Base-by-base conservation (phyloP, 53 echinoderm and acorn worm genomes). In the Glandiceps talaboti region DNA sequence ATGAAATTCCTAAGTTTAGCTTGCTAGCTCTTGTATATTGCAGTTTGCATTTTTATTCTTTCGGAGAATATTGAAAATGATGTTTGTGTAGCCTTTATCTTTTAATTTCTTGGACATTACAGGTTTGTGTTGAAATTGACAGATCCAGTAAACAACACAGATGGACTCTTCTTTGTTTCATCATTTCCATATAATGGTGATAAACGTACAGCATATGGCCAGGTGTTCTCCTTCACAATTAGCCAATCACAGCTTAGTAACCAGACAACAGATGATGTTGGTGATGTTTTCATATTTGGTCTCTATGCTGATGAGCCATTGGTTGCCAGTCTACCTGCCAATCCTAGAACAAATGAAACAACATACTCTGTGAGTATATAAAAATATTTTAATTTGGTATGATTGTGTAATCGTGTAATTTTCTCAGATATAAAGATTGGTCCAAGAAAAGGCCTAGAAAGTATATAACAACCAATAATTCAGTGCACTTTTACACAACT, bases 241-340 rank as follows among this genome's bases (percentile, higher is more conserved):
- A 96, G 97, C 45, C 97, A 96, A 80, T 82, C 89, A 26, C 83
- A 90, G 0, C 76, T 72, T 14, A 87, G 81, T 1, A 87, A 91
- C 81, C 93, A 89, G 81, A 85, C 82, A 25, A 30, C 79, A 20
- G 85, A 84, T 25, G 75, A 86, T 14, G 84, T 79, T 73, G 97
- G 97, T 1, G 97, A 96, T 81, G 91, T 96, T 27, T 89, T 90
- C 32, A 91, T 96, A 28, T 80, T 83, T 75, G 93, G 97, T 14
- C 25, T 31, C 14, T 86, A 83, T 31, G 80, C 73, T 1, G 30
- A 30, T 1, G 80, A 87, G 73, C 86, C 89, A 12, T 77, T 96
- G 64, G 93, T 93, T 0, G 76, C 92, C 0, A 73, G 85, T 29
- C 81, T 94, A 29, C 90, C 90, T 1, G 30, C 25, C n/a, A 82